Conservation (phyloP, 2,888 invertebrate species). For the Pristionchus exspectatus region DNA sequence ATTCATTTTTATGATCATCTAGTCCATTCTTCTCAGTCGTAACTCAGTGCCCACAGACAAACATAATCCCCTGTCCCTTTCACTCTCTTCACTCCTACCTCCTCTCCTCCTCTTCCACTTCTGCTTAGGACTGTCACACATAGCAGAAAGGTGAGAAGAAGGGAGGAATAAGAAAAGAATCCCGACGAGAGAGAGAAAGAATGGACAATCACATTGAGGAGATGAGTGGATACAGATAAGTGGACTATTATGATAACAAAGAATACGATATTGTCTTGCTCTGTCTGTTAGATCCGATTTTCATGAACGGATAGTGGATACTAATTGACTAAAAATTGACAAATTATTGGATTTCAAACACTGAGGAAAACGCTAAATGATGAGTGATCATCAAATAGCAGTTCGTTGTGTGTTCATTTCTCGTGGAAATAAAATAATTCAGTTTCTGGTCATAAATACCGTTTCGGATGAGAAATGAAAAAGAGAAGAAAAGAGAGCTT, state of each 20-base stretch:
- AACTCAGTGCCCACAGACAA: neutral
- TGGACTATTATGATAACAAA: slow-evolving; percentile 5
- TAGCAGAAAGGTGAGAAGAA: slow-evolving; percentile 44
- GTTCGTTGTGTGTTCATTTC: too few relatives aligned
- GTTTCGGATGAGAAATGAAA: neutral
- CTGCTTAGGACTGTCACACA: neutral
- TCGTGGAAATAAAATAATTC: too few relatives aligned
- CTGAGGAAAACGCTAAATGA: too few relatives aligned
- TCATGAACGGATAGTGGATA: neutral
- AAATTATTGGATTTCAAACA: too few relatives aligned
- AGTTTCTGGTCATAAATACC: too few relatives aligned
- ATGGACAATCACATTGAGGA: neutral
- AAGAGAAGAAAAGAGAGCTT: too few relatives aligned
- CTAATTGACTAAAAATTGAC: too few relatives aligned
- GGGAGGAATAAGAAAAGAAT: slow-evolving; percentile 41
- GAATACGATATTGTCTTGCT: neutral
- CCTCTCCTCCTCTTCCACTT: neutral
- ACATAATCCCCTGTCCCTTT: neutral
- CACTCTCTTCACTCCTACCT: slow-evolving; percentile 24
- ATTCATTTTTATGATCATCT: neutral
- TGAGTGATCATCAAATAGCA: too few relatives aligned
- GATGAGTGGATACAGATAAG: slow-evolving; percentile 11
- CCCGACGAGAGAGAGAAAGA: slow-evolving; percentile 19
- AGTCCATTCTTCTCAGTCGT: neutral
- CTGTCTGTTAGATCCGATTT: neutral